These are phyloP conservation scores for Saiga tatarica DNA, from an alignment of 2,113 vertebrate genomes.

Conservation along the genomic window DNA sequence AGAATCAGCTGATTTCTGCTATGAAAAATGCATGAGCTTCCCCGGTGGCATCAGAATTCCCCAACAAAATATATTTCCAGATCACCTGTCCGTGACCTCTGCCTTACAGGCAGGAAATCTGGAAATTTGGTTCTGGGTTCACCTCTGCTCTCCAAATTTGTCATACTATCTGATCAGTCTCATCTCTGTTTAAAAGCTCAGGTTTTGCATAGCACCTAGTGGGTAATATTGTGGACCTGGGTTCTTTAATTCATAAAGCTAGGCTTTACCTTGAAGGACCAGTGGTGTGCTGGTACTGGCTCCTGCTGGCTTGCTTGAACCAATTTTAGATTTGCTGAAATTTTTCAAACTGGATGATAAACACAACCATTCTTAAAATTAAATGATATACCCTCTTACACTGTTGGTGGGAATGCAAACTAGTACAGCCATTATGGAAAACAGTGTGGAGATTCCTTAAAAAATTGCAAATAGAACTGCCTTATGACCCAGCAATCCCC, in stretches of 20 bases:
- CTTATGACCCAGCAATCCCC: no score
- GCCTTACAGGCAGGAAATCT: not conserved
- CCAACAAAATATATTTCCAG: not conserved
- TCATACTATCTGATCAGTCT: not conserved
- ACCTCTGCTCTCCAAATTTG: not conserved
- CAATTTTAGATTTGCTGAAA: conserved; percentile 32
- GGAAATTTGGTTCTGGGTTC: not conserved
- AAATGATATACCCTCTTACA: not conserved
- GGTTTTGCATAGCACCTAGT: not conserved
- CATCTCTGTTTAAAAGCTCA: not conserved
- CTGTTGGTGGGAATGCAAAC: no score
- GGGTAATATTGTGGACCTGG: not conserved
- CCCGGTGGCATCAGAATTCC: not conserved
- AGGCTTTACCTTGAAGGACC: not conserved
- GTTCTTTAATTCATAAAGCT: not conserved
- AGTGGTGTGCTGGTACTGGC: not conserved
- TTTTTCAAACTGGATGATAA: not conserved
- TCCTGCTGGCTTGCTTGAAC: not conserved
- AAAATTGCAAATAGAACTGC: no score
- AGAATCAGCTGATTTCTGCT: not conserved
- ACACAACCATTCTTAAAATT: not conserved
- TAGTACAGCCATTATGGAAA: no score
- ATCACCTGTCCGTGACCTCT: not conserved
- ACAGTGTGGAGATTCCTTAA: no score
- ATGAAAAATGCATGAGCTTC: not conserved